Percentiles rank a stretch among this genome's conserved stretches.
Conservation (phyloP, 2,113 vertebrate genomes). For the Ariopsis seemanni region DNA sequence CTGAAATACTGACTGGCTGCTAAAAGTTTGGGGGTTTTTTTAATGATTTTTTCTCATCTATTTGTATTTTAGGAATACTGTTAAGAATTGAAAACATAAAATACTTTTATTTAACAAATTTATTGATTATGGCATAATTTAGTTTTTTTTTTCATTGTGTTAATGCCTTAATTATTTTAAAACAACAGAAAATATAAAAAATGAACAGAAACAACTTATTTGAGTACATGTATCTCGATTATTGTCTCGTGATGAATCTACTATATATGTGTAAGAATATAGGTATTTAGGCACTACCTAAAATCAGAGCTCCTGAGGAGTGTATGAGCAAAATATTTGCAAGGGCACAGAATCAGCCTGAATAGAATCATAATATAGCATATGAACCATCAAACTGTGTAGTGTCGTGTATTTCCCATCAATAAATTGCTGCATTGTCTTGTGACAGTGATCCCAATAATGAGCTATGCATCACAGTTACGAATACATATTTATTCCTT, state of each 20-base stretch:
- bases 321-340: no score
- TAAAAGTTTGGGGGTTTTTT: background rate
- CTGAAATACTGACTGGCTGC: background rate
- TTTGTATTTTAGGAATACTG: background rate
- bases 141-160: background rate
- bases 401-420: no score
- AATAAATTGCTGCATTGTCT: no score
- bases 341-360: no score
- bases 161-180: background rate
- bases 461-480: no score
- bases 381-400: no score
- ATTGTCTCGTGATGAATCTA: background rate
- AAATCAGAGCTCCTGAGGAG: no score
- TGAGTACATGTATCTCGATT: background rate
- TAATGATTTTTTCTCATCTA: background rate
- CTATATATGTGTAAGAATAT: background rate
- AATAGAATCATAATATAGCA: no score
- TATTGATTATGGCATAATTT: background rate
- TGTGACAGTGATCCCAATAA: no score
- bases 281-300: no score
- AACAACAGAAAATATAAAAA: background rate
- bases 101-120: background rate
- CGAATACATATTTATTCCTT: no score
- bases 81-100: background rate
- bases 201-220: background rate